Base-by-base conservation (phyloP, 2,888 invertebrate species). In the Portevinia maculata region DNA sequence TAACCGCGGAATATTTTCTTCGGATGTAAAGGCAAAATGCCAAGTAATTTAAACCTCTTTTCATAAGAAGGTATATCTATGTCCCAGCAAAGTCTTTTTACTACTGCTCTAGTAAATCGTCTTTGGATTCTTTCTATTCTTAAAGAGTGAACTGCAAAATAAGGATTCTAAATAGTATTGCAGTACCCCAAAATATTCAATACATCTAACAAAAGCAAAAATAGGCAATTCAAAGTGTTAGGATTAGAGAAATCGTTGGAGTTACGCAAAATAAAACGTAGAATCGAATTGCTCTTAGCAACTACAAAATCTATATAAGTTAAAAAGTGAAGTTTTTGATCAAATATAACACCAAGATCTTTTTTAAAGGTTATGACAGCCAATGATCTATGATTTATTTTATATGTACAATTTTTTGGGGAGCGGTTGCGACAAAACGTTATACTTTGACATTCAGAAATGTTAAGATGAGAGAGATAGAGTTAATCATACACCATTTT, bases 161-260 rank as follows among this genome's bases (percentile, higher is more conserved):
- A 28, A 4, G 28, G 50, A 50, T 50, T 28, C 3, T 28, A 50
- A 1, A 19, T 39, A 1, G 8, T 50, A 28, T 11, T 30, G 32
- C 52, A 52, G 52, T 52, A 52, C 28, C 32, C 52, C 1, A 52
- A 11, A n/a, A n/a, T n/a, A n/a, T n/a, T n/a, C n/a, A 30, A 9
- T 13, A 30, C 30, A 30, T 30, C 52, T 52, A 1, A 52, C 52
- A 52, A 52, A 52, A 3, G 19, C 19, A 44, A 44, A 44, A 44
- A 44, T 19, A 44, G 3, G 19, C 44, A 44, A 9, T 44, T 19
- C 9, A 44, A 9, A 44, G 19, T 44, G 3, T 44, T 8, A 8
- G 44, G 19, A 44, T 44, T 8, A 9, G 17, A 19, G 9, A 44
- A 44, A 15, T 41, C 41, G 5, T 41, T n/a, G n/a, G n/a, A n/a